A percentile compares a stretch with the other conserved stretches of the same genome.
Conservation (phyloP, 2,888 invertebrate species). For the Nomada goodeniana region DNA sequence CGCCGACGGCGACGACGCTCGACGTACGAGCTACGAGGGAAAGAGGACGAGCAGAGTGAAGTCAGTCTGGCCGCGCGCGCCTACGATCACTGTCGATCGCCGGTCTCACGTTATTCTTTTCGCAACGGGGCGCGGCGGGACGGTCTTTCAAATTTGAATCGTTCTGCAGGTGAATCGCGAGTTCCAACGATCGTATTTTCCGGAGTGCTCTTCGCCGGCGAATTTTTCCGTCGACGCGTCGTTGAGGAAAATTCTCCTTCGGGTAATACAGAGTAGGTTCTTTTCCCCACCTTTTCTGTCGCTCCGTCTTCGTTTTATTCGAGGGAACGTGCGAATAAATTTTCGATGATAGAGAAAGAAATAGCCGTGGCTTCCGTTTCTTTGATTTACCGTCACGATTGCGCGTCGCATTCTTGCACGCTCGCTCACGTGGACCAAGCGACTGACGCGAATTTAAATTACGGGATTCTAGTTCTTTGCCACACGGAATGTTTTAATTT, state of each 20-base stretch:
- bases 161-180: neutral
- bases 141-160: constrained; percentile 32
- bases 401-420: constrained; percentile 50
- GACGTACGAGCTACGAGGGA: constrained; percentile 59
- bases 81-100: constrained; percentile 74
- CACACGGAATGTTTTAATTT: constrained; percentile 49
- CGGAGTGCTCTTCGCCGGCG: neutral
- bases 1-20: constrained; percentile 55
- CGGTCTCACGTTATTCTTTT: constrained; percentile 54
- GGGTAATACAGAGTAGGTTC: neutral
- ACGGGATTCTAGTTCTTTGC: constrained; percentile 39
- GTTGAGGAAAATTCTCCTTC: no score
- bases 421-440: constrained; percentile 38
- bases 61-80: constrained; percentile 81
- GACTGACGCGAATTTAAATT: constrained; percentile 50
- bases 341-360: neutral
- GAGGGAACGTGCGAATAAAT: neutral
- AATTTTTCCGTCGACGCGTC: no score
- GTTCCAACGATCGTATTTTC: neutral
- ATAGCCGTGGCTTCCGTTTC: neutral
- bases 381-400: constrained; percentile 36
- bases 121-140: constrained; percentile 49
- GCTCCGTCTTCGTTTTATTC: neutral
- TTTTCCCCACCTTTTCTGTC: neutral
- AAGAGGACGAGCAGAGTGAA: constrained; percentile 68